A percentile compares a stretch with the other conserved stretches of the same genome.
These are phyloP conservation scores for Pristionchus japonicus DNA, from an alignment of 2,888 invertebrate genomes.

Conservation along the genomic window DNA sequence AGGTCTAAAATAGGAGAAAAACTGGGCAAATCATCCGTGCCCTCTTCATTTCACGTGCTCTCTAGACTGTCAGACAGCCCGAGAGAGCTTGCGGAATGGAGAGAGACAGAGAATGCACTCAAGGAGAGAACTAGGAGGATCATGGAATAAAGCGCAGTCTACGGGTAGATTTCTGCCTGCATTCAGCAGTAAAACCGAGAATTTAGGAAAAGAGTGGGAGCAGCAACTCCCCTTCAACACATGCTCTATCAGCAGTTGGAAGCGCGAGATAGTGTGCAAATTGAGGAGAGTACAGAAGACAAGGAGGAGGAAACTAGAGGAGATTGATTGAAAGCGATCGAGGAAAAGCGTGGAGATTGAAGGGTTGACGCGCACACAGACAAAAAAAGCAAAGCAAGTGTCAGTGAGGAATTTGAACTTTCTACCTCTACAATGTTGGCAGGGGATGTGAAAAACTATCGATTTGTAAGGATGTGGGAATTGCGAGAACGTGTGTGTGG, in stretches of 20 bases:
- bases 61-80: not conserved
- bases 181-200: not conserved
- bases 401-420: slow-evolving; percentile 26
- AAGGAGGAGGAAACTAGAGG: not conserved
- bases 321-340: slow-evolving; percentile 22
- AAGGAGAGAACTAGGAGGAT: not conserved
- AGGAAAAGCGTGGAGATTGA: slow-evolving; percentile 11
- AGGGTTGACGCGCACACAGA: not conserved
- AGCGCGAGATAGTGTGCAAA: not conserved
- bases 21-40: not conserved
- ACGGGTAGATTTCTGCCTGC: not conserved
- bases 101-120: too few relatives aligned
- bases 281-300: not conserved
- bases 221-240: not conserved
- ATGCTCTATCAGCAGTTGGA: not conserved
- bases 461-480: not conserved
- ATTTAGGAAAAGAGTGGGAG: not conserved
- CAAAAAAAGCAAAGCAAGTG: not conserved
- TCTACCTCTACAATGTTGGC: not conserved
- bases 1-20: not conserved
- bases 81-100: not conserved
- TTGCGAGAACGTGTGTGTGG: not conserved
- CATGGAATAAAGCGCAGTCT: not conserved
- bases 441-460: not conserved
- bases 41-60: not conserved